Evolutionary conservation across 1,140 invertebrate genomes (phyloP), one percentile per base, ranked within the genome.

Genomic region (Antheraea pernyi): DNA sequence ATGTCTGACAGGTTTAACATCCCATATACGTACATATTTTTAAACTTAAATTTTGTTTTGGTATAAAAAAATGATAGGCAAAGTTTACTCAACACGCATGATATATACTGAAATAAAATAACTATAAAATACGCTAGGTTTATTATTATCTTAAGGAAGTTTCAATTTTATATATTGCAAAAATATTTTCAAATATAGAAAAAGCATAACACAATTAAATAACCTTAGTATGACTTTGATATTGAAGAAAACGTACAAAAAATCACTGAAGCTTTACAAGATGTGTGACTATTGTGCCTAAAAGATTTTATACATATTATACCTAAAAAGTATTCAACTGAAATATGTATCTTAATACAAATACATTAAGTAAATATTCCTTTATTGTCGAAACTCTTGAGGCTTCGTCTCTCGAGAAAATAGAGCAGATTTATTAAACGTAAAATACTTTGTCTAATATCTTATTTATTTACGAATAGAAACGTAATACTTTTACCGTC

Each of bases 391-490:
- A 53, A 53, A 53, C 46, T n/a, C 16, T 9, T 53, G 16, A 53
- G 46, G 16, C 39, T 10, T 42, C 7, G 39, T 42, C 46, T 53
- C 46, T 13, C 13, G 16, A 53, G 46, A 53, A 53, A 53, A 53
- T 7, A 53, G 13, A 53, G 16, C 13, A 53, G 9, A 53, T 53
- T 53, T 53, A 53, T 53, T 53, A 53, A 53, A 53, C 16, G 16
- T 53, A 53, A 53, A 53, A 53, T 53, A 53, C 46, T 53, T 53
- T n/a, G 16, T n/a, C 46, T 53, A 53, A 53, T 53, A 53, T 53
- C 46, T 53, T 53, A 53, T 53, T 53, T 53, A 53, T 53, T 53
- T 53, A 53, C 46, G 46, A 53, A 53, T 53, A 53, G 46, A 53
- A 53, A 53, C 16, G 46, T 53, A 53, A 9, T 42, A 42, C 8